A percentile compares a stretch with the other conserved stretches of the same genome.
Conservation (phyloP, 23 tunicate genomes). For the Corella eumyota region DNA sequence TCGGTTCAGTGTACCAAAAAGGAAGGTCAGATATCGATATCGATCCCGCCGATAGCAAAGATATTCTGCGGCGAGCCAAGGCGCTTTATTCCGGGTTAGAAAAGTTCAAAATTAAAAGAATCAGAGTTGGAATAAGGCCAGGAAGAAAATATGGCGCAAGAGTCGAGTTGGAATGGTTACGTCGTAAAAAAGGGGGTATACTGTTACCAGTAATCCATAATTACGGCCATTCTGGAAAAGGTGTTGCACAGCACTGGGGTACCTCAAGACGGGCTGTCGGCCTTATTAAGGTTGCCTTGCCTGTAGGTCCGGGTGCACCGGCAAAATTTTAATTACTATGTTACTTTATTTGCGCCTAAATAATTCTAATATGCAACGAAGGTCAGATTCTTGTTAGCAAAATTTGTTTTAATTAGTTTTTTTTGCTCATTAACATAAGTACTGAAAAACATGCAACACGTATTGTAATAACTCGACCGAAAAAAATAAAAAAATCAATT, state of each 20-base stretch:
- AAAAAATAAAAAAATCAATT: too few species aligned
- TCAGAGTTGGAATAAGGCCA: conserved; percentile 9
- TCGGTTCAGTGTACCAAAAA: background rate
- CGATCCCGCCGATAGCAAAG: background rate
- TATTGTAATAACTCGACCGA: too few species aligned
- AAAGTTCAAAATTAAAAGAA: conserved; percentile 10
- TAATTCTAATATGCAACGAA: too few species aligned
- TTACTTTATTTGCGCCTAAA: too few species aligned
- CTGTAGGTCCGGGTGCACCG: too few species aligned
- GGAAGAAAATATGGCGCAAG: conserved; percentile 1
- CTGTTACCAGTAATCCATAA: conserved; percentile 1
- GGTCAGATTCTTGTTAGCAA: too few species aligned
- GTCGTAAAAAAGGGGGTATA: background rate
- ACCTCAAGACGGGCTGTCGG: too few species aligned
- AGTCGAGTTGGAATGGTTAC: background rate
- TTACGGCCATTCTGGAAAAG: conserved; percentile 2
- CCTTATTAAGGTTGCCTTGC: too few species aligned
- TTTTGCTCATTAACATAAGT: too few species aligned
- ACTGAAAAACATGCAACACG: too few species aligned
- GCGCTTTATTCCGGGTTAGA: background rate
- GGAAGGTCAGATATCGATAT: conserved; percentile 3
- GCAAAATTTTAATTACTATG: too few species aligned
- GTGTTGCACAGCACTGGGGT: conserved; percentile 7
- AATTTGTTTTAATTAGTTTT: too few species aligned
- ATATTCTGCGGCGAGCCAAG: background rate